Evolutionary conservation across 2,797 vertebrate species (phyloP), one percentile per base, ranked within the genome.

Genomic region (Anguilla obscura): DNA sequence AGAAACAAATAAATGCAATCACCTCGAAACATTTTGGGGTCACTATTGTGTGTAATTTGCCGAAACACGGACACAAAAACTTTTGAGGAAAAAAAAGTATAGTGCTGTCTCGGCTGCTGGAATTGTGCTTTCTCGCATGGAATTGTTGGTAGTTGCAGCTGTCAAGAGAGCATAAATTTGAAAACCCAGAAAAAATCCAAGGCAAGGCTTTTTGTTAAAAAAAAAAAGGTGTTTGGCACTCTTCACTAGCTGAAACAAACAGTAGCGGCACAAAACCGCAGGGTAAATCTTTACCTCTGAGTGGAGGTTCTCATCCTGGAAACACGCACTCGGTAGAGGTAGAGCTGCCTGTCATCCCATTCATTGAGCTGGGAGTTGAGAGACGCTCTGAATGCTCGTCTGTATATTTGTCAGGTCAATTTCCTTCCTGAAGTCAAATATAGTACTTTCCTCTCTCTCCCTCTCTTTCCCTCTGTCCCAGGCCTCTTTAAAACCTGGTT

Each of bases 321-420:
- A 58, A 2, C 9, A 33, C 16, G 0, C 8, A 48, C 21, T n/a
- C 27, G 45, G 40, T 40, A 40, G 4, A 7, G 45, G 58, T 40
- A 87, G 86, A 18, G 79, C 79, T 87, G 79, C 79, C 86, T 84
- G 87, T 84, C 58, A 16, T 48, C 16, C 1, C 18, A n/a, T 60
- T 71, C 36, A 36, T 45, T 79, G 58, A 50, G 58, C 58, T 52
- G 60, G 54, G 80, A 60, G 36, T 45, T 66, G 86, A 82, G n/a
- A 45, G 82, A 36, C 66, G 33, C 79, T 69, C 36, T 5, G 12
- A 79, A 54, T 52, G 69, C 82, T 69, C 27, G 2, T 18, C 60
- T 83, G 50, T 12, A 87, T 63, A 36, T 84, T 60, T 84, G 54
- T 84, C 79, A 87, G 45, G 74, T 79, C 74, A 79, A 40, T 79